Conservation (phyloP, 2,113 vertebrate genomes). For the Capreolus pygargus region DNA sequence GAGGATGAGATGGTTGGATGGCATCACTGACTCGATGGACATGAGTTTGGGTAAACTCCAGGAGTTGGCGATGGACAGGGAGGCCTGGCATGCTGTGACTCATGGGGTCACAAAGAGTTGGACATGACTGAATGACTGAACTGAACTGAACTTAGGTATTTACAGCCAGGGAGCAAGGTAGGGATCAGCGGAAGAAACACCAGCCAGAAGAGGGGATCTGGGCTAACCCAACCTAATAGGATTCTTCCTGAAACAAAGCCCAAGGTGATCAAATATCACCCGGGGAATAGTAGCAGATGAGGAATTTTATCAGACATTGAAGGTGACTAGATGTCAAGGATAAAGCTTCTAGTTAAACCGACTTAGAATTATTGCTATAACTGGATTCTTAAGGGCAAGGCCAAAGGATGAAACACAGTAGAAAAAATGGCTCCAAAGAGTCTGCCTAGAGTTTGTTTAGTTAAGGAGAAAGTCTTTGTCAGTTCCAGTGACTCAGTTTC, state of each 20-base stretch:
- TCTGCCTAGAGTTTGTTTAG: not conserved
- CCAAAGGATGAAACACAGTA: not conserved
- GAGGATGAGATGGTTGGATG: too few species aligned
- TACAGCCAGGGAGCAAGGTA: not conserved
- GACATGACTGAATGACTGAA: too few species aligned
- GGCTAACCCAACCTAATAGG: not conserved
- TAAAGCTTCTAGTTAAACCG: not conserved
- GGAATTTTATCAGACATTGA: not conserved
- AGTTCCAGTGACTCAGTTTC: not conserved
- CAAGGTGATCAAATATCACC: not conserved
- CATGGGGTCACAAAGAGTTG: too few species aligned
- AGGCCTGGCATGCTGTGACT: too few species aligned
- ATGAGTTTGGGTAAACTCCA: too few species aligned
- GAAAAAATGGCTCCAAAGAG: not conserved
- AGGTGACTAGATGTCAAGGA: not conserved
- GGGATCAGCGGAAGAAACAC: not conserved
- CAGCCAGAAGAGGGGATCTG: not conserved
- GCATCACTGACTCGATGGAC: too few species aligned
- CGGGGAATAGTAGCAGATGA: not conserved
- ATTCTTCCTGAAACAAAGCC: not conserved
- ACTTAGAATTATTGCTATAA: not conserved
- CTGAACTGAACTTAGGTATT: not conserved
- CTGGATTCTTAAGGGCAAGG: not conserved
- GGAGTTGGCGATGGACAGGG: too few species aligned
- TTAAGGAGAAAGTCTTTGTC: not conserved